Percentiles rank a stretch among this genome's conserved stretches.
Conservation (phyloP, 1,140 invertebrate species). For the Meteorus sp. region DNA sequence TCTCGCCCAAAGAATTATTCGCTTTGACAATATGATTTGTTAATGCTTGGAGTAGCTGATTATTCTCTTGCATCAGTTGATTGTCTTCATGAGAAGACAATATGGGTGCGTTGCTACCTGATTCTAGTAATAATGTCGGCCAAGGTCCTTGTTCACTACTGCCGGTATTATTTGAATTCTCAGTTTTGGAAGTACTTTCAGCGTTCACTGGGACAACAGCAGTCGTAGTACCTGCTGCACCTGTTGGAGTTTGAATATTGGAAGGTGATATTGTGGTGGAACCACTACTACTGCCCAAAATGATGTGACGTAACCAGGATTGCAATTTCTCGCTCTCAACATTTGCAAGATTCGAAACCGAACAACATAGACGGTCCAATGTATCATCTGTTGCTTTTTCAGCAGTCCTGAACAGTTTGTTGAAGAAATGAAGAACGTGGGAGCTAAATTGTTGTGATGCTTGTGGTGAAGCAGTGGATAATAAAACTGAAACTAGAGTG, state of each 20-base stretch:
- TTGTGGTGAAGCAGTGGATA: slow-evolving; percentile 71
- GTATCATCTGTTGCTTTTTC: slow-evolving; percentile 65
- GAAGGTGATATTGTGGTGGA: slow-evolving; percentile 47
- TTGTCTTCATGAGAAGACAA: slow-evolving; percentile 48
- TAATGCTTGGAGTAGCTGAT: slow-evolving; percentile 71
- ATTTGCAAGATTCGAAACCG: slow-evolving; percentile 68
- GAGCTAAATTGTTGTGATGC: slow-evolving; percentile 74
- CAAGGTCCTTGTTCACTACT: slow-evolving; percentile 43
- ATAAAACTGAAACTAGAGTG: slow-evolving; percentile 71
- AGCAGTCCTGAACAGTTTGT: slow-evolving; percentile 73
- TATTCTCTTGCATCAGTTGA: slow-evolving; percentile 68
- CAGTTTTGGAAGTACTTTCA: slow-evolving; percentile 34
- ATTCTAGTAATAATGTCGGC: slow-evolving; percentile 40
- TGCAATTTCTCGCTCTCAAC: slow-evolving; percentile 69
- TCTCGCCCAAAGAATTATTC: slow-evolving; percentile 66
- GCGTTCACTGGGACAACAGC: slow-evolving; percentile 27
- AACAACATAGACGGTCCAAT: slow-evolving; percentile 70
- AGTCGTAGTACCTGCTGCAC: slow-evolving; percentile 16
- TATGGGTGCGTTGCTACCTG: slow-evolving; percentile 37
- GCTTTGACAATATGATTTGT: slow-evolving; percentile 77
- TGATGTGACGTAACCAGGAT: slow-evolving; percentile 70
- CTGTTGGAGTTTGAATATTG: slow-evolving; percentile 51
- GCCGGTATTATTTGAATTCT: slow-evolving; percentile 36
- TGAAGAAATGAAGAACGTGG: slow-evolving; percentile 79
- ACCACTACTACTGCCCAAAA: slow-evolving; percentile 61